Conservation (phyloP, 2,888 invertebrate genomes). For the Caenorhabditis plicata region DNA sequence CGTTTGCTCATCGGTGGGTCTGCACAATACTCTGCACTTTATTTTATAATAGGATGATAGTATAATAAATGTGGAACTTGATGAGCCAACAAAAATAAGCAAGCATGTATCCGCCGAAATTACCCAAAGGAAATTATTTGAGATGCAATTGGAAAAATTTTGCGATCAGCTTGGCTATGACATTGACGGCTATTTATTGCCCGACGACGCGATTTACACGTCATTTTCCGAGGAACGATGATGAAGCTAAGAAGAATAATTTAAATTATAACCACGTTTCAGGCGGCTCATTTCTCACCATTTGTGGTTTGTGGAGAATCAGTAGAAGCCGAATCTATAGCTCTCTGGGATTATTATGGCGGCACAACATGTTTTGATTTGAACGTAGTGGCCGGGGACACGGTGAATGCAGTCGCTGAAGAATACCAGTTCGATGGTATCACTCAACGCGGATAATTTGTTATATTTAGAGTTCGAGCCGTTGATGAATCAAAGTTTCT, state of each 20-base stretch:
- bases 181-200: constrained; percentile 14
- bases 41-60: neutral
- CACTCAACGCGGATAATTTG: neutral
- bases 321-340: constrained; percentile 30
- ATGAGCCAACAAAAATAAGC: constrained; percentile 5
- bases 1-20: constrained; percentile 10
- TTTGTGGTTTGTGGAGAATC: constrained; percentile 10
- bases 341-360: constrained; percentile 44
- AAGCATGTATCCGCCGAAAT: neutral
- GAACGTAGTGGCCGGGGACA: constrained; percentile 37
- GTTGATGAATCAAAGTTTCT: constrained; percentile 6
- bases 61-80: neutral
- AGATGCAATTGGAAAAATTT: constrained; percentile 2
- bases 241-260: neutral
- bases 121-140: no score
- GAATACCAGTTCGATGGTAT: constrained; percentile 38
- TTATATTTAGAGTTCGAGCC: constrained; percentile 13
- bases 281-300: constrained; percentile 21
- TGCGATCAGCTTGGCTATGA: constrained; percentile 12
- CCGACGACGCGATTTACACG: constrained; percentile 10
- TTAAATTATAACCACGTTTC: no score
- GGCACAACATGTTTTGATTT: constrained; percentile 35
- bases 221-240: neutral
- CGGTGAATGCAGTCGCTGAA: constrained; percentile 36
- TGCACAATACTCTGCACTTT: neutral